Evolutionary conservation across 2,888 invertebrate species (phyloP).

Genomic region (Apodemia mormo): DNA sequence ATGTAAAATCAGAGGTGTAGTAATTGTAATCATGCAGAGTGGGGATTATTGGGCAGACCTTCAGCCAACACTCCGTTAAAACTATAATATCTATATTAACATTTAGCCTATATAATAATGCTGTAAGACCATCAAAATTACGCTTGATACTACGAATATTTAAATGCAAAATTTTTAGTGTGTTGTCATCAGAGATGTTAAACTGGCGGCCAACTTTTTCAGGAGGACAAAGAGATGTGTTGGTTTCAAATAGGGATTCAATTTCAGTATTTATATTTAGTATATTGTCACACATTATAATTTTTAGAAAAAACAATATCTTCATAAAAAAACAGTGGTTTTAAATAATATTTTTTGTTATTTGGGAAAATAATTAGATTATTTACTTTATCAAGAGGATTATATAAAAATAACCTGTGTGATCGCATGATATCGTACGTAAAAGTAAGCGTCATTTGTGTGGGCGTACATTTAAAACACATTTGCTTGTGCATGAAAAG

Average conservation of each 20-base stretch:
- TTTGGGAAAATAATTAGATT: no score
- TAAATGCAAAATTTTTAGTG: background rate
- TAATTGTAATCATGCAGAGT: background rate
- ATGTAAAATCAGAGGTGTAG: background rate
- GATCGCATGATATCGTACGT: no score
- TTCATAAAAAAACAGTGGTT: background rate
- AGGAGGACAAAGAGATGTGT: background rate
- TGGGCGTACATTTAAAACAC: background rate
- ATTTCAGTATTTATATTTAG: background rate
- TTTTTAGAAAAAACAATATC: background rate
- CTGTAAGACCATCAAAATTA: background rate
- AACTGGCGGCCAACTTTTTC: no score
- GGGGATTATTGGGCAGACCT: background rate
- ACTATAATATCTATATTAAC: no score
- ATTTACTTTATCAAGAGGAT: no score
- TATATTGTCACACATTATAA: background rate
- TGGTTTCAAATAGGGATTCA: conserved; percentile 2
- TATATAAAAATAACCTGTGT: no score
- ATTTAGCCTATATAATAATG: background rate
- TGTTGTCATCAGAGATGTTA: background rate
- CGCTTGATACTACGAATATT: background rate
- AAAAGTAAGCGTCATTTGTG: no score
- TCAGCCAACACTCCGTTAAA: no score
- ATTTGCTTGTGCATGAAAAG: background rate
- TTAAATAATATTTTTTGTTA: no score